These are phyloP conservation scores for Vesta saturnalis DNA, from an alignment of 2,888 invertebrate genomes.

Conservation along the genomic window DNA sequence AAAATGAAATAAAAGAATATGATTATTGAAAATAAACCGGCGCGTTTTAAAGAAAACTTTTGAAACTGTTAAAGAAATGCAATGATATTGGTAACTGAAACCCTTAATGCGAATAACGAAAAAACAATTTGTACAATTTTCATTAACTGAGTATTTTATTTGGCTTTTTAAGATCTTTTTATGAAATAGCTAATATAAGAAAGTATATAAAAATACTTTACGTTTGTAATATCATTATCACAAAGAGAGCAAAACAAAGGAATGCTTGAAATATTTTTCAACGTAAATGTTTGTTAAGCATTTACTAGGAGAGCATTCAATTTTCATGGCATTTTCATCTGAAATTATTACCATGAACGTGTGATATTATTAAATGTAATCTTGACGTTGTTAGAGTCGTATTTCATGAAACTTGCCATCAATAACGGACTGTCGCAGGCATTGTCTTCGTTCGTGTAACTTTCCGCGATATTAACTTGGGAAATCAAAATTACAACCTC, in stretches of 20 bases:
- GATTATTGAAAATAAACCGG: too few relatives aligned
- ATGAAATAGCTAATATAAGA: too few relatives aligned
- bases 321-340: conserved; percentile 37
- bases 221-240: too few relatives aligned
- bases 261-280: conserved; percentile 19
- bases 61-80: too few relatives aligned
- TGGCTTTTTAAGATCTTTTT: too few relatives aligned
- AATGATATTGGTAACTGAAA: too few relatives aligned
- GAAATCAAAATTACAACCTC: conserved; percentile 41
- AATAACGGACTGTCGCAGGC: conserved; percentile 36
- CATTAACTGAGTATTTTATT: too few relatives aligned
- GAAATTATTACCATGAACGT: conserved; percentile 32
- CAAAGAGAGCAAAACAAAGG: not conserved
- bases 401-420: conserved; percentile 34
- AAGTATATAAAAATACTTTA: too few relatives aligned
- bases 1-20: too few relatives aligned
- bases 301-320: conserved; percentile 18
- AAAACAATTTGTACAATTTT: too few relatives aligned
- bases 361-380: conserved; percentile 34
- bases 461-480: conserved; percentile 39
- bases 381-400: conserved; percentile 35
- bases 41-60: too few relatives aligned
- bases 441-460: conserved; percentile 35
- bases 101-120: too few relatives aligned
- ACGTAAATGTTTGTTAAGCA: conserved; percentile 18